phyloP scores from a whole-genome alignment of 2,888 invertebrate species.

The Ernsta delagoae region DNA sequence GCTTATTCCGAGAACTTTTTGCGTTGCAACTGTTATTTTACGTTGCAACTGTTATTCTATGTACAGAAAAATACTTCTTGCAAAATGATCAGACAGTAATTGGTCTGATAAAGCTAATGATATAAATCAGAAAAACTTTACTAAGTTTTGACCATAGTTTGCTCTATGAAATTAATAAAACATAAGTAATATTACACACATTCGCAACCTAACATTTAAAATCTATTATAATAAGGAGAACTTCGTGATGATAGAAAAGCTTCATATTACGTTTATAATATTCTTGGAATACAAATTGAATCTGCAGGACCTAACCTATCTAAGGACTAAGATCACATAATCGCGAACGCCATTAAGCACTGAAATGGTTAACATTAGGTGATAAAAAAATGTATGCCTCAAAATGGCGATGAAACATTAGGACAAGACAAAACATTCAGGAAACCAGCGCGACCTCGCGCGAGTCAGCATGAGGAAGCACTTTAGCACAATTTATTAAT shows the following conservation, averaged over 20 bases:
- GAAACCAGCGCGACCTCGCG: slow-evolving; percentile 6
- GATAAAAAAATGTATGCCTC: background rate
- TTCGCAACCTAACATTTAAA: too few relatives aligned
- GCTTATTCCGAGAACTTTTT: background rate
- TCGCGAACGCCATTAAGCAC: background rate
- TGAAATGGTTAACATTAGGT: background rate
- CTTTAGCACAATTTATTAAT: slow-evolving; percentile 36
- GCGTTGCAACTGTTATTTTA: too few relatives aligned
- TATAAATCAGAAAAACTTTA: background rate
- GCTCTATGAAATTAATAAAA: too few relatives aligned
- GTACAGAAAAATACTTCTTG: background rate
- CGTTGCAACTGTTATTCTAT: background rate
- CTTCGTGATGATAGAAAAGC: too few relatives aligned
- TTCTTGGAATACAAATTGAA: too few relatives aligned
- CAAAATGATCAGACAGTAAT: background rate
- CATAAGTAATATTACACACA: too few relatives aligned
- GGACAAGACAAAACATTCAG: background rate
- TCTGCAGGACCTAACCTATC: too few relatives aligned
- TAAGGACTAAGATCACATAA: background rate
- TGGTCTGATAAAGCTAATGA: too few relatives aligned
- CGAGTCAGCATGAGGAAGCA: slow-evolving; percentile 41
- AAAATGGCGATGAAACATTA: slow-evolving; percentile 15
- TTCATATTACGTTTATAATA: too few relatives aligned
- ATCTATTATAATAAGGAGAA: too few relatives aligned
- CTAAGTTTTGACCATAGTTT: too few relatives aligned